These are phyloP conservation scores for Grammomys surdaster DNA, from an alignment of 2,113 vertebrate species.

Conservation along the genomic window DNA sequence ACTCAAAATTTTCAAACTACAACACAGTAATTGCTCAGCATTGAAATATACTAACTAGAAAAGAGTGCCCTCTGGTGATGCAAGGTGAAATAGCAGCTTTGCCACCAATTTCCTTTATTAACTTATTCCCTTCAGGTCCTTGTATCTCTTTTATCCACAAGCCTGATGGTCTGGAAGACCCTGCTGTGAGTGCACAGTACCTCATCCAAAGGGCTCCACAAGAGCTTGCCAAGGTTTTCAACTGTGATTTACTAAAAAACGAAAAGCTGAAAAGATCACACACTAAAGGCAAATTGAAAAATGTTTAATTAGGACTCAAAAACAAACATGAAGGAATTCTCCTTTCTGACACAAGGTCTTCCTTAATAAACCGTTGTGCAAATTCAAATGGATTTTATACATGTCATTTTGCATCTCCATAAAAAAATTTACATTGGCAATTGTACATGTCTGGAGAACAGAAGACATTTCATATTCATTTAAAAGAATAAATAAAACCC, in stretches of 20 bases:
- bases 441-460: not conserved
- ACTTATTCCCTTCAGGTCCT: constrained; percentile 22
- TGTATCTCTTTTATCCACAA: constrained; percentile 61
- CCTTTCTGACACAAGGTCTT: constrained; percentile 51
- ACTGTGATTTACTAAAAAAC: constrained; percentile 61
- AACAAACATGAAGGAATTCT: constrained; percentile 61
- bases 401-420: not conserved
- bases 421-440: constrained; percentile 35
- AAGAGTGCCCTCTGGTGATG: constrained; percentile 86
- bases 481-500: constrained; percentile 8
- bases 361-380: constrained; percentile 29
- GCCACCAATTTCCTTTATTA: constrained; percentile 7
- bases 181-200: constrained; percentile 30
- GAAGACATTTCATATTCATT: not conserved
- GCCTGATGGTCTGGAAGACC: not conserved
- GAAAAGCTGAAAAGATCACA: constrained; percentile 65
- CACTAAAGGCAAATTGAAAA: constrained; percentile 64
- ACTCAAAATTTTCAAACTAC: constrained; percentile 43
- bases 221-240: constrained; percentile 55
- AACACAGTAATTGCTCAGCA: not conserved
- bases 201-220: constrained; percentile 15
- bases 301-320: constrained; percentile 52
- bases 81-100: constrained; percentile 47
- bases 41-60: constrained; percentile 77
- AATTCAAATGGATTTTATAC: constrained; percentile 16